Conservation (phyloP, 2,888 invertebrate genomes). For the Drosophila mettleri region DNA sequence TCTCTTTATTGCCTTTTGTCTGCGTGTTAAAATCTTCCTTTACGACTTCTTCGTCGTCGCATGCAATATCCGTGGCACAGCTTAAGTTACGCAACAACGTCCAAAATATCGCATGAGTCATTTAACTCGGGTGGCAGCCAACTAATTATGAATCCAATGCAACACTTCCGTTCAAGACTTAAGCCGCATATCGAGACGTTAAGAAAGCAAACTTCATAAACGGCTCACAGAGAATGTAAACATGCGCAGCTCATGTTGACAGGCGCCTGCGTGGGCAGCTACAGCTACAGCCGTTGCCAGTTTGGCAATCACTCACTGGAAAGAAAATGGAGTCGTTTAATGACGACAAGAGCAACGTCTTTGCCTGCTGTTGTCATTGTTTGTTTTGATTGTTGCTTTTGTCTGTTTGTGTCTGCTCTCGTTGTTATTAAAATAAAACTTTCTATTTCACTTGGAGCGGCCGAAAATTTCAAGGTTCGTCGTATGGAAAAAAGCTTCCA, state of each 20-base stretch:
- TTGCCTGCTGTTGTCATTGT: conserved; percentile 18
- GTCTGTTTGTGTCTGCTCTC: conserved; percentile 32
- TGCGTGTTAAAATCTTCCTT: conserved; percentile 10
- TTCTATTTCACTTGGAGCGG: conserved; percentile 70
- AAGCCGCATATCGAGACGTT: conserved; percentile 12
- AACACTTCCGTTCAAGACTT: conserved; percentile 61
- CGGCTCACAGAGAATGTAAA: conserved; percentile 39
- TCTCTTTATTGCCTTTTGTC: conserved; percentile 10
- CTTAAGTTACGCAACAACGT: conserved; percentile 39
- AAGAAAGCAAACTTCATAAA: conserved; percentile 24
- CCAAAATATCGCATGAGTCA: conserved; percentile 65
- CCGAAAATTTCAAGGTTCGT: conserved; percentile 67
- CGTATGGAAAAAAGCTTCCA: conserved; percentile 45
- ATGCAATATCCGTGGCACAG: conserved; percentile 24
- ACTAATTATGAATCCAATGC: conserved; percentile 64
- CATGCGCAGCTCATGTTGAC: conserved; percentile 45
- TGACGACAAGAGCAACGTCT: conserved; percentile 40
- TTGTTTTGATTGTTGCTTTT: conserved; percentile 18
- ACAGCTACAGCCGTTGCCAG: conserved; percentile 21
- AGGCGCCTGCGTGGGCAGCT: conserved; percentile 61
- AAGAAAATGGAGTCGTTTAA: conserved; percentile 75
- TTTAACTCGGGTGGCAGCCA: conserved; percentile 50
- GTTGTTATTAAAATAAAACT: conserved; percentile 57
- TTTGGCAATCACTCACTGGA: conserved; percentile 61
- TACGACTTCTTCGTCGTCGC: conserved; percentile 4